Conservation (phyloP, 2,113 vertebrate species). For the Periophthalmus modestus region DNA sequence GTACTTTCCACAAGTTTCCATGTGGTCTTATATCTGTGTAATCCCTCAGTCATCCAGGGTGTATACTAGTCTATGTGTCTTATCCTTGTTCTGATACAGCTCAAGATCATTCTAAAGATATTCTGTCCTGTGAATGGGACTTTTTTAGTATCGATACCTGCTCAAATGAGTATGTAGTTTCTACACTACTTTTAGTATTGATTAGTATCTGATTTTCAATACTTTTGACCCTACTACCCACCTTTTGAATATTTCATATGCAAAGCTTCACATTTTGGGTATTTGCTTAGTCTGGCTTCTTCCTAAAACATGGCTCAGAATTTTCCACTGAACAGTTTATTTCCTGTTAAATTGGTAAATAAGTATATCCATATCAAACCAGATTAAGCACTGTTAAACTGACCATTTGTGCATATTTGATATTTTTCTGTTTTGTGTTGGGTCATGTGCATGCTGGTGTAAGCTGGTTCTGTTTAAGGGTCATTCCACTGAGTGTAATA, state of each 20-base stretch:
- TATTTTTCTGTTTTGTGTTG: slow-evolving; percentile 20
- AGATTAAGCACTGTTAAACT: neutral
- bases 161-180: too few species aligned
- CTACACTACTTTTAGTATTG: too few species aligned
- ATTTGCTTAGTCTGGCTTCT: slow-evolving; percentile 18
- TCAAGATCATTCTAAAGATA: too few species aligned
- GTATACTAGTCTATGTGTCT: too few species aligned
- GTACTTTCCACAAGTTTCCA: too few species aligned
- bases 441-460: slow-evolving; percentile 87
- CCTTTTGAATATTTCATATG: neutral
- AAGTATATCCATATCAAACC: neutral
- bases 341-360: neutral
- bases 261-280: neutral
- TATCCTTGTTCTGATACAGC: too few species aligned
- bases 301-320: neutral
- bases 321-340: neutral
- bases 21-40: too few species aligned
- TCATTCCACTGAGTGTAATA: slow-evolving; percentile 44
- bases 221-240: neutral
- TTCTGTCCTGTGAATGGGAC: neutral
- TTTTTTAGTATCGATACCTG: too few species aligned
- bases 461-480: slow-evolving; percentile 82
- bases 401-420: neutral
- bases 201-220: too few species aligned
- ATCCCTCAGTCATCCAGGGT: too few species aligned